phyloP scores from a whole-genome alignment of 37 sponge, comb jelly and placozoan species.

The Chondrosia reniformis region DNA sequence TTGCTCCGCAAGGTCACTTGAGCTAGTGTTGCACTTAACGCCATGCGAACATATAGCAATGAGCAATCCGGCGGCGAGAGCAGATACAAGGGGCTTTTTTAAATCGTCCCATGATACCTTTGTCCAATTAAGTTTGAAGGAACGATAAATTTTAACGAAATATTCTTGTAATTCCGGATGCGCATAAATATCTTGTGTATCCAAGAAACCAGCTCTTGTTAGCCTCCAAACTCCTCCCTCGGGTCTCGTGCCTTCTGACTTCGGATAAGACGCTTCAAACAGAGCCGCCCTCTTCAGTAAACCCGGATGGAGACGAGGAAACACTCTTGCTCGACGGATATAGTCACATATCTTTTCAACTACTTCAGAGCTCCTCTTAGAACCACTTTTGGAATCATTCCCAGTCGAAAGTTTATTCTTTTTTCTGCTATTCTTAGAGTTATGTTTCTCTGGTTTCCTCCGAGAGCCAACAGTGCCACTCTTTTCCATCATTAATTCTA shows the following conservation, averaged over 20 bases:
- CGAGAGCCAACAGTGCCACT: not conserved
- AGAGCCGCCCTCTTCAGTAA: not conserved
- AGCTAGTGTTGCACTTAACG: not conserved
- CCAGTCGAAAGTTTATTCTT: not conserved
- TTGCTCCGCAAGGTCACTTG: not conserved
- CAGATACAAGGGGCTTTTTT: not conserved
- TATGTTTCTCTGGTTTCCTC: not conserved
- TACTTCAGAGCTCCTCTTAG: not conserved
- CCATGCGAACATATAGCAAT: not conserved
- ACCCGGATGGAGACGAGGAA: not conserved
- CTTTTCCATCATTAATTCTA: not conserved
- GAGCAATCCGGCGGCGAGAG: not conserved
- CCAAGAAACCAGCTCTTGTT: not conserved
- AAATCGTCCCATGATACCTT: constrained; percentile 12
- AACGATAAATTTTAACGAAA: not conserved
- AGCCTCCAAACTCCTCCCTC: constrained; percentile 10
- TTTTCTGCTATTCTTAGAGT: not conserved
- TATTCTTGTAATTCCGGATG: not conserved
- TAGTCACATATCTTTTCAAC: not conserved
- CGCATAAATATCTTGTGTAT: not conserved
- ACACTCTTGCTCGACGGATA: not conserved
- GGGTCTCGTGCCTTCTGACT: too few species aligned
- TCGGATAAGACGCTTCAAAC: not conserved
- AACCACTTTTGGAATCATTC: not conserved
- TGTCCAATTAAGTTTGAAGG: not conserved